Conservation (phyloP, 2,113 vertebrate genomes). For the Rhegmatorhina hoffmannsi region DNA sequence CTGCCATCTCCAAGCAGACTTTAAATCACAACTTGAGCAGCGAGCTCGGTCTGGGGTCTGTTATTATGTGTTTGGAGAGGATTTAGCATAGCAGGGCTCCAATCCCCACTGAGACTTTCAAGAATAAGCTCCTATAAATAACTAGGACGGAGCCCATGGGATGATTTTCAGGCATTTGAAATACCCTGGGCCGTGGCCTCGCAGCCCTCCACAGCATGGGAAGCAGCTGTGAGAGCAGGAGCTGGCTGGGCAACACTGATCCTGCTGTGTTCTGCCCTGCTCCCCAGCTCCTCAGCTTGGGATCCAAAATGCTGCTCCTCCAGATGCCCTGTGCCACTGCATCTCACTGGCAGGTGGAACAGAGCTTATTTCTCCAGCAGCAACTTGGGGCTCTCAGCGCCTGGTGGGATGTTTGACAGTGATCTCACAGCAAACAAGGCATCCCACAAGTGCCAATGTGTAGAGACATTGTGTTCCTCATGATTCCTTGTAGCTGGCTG, state of each 20-base stretch:
- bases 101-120: background rate
- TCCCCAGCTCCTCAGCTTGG: background rate
- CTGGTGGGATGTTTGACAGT: background rate
- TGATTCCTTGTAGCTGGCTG: background rate
- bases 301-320: rapidly evolving
- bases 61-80: background rate
- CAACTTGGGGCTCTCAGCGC: rapidly evolving
- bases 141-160: background rate
- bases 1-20: background rate
- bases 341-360: rapidly evolving
- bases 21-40: background rate
- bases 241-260: background rate
- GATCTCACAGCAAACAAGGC: background rate
- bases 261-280: background rate
- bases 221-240: background rate
- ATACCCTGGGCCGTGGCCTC: rapidly evolving
- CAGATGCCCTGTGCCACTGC: rapidly evolving
- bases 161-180: background rate
- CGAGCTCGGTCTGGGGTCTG: background rate
- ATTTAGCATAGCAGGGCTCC: conserved; percentile 22
- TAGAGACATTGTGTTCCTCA: rapidly evolving
- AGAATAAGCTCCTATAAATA: conserved; percentile 24
- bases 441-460: background rate
- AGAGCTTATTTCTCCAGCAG: background rate
- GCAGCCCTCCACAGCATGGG: rapidly evolving